Base-by-base conservation (phyloP, 1,140 invertebrate species). In the Magallana angulata region DNA sequence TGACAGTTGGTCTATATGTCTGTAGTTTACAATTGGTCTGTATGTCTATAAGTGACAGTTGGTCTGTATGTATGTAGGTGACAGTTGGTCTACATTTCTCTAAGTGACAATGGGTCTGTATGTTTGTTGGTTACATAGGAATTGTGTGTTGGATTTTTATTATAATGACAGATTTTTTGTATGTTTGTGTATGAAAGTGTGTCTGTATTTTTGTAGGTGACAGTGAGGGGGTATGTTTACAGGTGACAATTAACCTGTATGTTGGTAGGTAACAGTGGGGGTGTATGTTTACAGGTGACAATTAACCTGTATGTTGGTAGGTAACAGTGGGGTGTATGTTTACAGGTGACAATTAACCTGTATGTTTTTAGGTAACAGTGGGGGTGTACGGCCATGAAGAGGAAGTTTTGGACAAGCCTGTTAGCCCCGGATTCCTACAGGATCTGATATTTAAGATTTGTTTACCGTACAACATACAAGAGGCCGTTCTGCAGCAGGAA, bases 401-500 rank as follows among this genome's bases (percentile, higher is more conserved):
- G 96, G 98, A 98, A 0, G 97, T 99, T 0, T 98, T 99, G 92
- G 98, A 99, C 93, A 98, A 99, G 93, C 99, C 99, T 0, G 97
- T 99, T 96, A 98, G 98, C 0, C 99, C 99, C 0, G 96, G 96
- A 3, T 98, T 99, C 94, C 98, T 99, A 68, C 95, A 93, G 89
- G 93, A 90, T 58, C 93, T 94, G 30, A 88, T 94, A 36, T 95
- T 93, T 90, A 94, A 83, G 82, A 93, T 93, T 80, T 95, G 94
- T 90, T 87, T 98, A 93, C 97, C 97, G 0, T 97, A 98, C 92
- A 97, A 99, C 95, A 96, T 98, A 1, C 97, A 98, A 85, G 97
- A 99, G 90, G 98, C 98, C 9, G 99, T 99, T 30, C 95, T 99
- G n/a, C 99, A 99, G 95, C 96, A 98, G 95, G 98, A 99, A 95